Evolutionary conservation across 2,888 invertebrate genomes (phyloP), one percentile per base, ranked within the genome.

Genomic region (Xanthorhoe spadicearia): DNA sequence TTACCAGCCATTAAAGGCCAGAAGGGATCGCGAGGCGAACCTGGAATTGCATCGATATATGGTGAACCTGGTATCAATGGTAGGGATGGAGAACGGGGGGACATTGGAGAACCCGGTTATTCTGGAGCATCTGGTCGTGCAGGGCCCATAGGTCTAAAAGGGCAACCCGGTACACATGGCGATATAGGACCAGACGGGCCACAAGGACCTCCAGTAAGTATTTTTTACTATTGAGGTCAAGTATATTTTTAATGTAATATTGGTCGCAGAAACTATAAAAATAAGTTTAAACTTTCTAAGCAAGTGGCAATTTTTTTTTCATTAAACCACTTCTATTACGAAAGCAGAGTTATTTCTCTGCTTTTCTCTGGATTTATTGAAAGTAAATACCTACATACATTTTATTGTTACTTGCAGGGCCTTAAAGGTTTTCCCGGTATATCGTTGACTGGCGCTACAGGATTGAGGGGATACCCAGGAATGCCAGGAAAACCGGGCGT

Each of bases 381-480:
- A 32, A 4, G 32, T 32, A 4, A 32, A 32, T 32, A n/a, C n/a
- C n/a, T n/a, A n/a, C n/a, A n/a, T n/a, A 32, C 32, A 32, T 32
- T 32, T 32, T 32, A 7, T 32, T 32, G 5, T 32, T 51, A 51
- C 23, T 83, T 79, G 53, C 78, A 93, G 93, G 93, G 93, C 35
- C 84, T 88, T 59, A 92, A 92, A 82, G 93, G 93, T 60, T 80
- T 87, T 15, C 77, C 83, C 57, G 93, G 90, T 19, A 81, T 85
- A 19, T 62, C 66, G 32, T 70, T 82, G 61, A 96, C 95, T 35
- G 97, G 98, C 57, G 84, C 95, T 28, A 93, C 95, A 32, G 98
- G 98, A 23, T 85, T 94, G 10, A 92, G 95, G 81, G 98, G 98
- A 68, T 93, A 94, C 71, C 94, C 95, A 59, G 98, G 98, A 48